Conservation (phyloP, 2,888 invertebrate genomes). For the Fissipunctia ypsillon region DNA sequence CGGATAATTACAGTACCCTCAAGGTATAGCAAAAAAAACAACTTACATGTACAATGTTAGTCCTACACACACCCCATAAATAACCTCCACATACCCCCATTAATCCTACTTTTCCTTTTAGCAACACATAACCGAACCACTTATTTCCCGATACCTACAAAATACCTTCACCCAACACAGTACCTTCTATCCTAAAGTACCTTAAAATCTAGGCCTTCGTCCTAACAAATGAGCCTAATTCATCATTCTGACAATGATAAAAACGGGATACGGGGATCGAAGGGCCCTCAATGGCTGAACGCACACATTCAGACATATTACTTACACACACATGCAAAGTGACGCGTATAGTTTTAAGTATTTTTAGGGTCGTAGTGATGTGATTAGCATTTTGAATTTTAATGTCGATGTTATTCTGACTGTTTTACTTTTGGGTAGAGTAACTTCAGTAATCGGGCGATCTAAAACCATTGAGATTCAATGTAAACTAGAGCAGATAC, state of each 20-base stretch:
- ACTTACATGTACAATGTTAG: background rate
- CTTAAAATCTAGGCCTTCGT: slow-evolving; percentile 69
- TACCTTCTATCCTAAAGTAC: slow-evolving; percentile 43
- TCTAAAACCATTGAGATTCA: too few species aligned
- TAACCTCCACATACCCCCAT: slow-evolving; percentile 33
- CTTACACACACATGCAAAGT: slow-evolving; percentile 8
- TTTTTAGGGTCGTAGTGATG: slow-evolving; percentile 33
- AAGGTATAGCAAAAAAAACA: background rate
- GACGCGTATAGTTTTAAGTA: slow-evolving; percentile 2
- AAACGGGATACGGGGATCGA: slow-evolving; percentile 68
- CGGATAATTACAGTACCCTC: too few species aligned
- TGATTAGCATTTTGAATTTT: background rate
- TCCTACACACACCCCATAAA: slow-evolving; percentile 14
- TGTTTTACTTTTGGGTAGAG: background rate
- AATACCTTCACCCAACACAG: slow-evolving; percentile 35
- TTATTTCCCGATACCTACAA: slow-evolving; percentile 43
- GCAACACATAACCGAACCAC: slow-evolving; percentile 38
- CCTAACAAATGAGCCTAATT: slow-evolving; percentile 76
- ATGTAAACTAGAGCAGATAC: too few species aligned
- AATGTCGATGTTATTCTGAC: slow-evolving; percentile 6
- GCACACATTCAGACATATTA: slow-evolving; percentile 17
- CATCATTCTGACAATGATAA: slow-evolving; percentile 84
- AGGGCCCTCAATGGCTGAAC: slow-evolving; percentile 51
- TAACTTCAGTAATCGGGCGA: background rate
- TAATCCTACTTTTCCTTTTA: slow-evolving; percentile 39